Percentiles rank a stretch among this genome's conserved stretches.
Conservation (phyloP, 2,113 vertebrate genomes). For the Orientallactaga bullata region DNA sequence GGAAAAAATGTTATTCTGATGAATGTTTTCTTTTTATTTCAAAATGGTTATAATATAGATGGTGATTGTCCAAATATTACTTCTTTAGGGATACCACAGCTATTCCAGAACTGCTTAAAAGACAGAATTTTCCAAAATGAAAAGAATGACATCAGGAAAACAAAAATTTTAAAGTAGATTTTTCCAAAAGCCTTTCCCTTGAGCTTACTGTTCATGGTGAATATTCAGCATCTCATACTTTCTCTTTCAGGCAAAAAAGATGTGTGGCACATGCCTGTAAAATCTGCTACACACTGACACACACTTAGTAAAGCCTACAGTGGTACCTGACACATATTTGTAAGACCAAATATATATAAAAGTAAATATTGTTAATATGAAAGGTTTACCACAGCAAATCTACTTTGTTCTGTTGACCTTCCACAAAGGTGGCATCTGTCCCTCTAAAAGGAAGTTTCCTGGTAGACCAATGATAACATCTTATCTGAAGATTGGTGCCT, state of each 20-base stretch:
- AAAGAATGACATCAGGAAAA: background rate
- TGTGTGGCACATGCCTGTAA: background rate
- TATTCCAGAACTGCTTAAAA: background rate
- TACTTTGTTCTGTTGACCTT: conserved; percentile 62
- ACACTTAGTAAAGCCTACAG: background rate
- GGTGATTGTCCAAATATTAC: background rate
- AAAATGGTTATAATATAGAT: background rate
- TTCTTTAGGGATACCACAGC: background rate
- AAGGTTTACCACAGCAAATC: conserved; percentile 65
- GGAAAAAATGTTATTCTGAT: background rate
- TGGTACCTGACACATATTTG: background rate
- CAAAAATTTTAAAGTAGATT: background rate
- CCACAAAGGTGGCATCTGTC: conserved; percentile 33
- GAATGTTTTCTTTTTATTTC: background rate
- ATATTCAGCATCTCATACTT: background rate
- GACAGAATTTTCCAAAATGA: background rate
- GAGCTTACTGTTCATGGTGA: background rate
- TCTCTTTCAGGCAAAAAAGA: background rate
- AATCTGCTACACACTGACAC: background rate
- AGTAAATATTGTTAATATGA: conserved; percentile 67
- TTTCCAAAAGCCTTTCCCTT: background rate
- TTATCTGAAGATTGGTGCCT: background rate
- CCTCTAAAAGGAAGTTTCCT: background rate
- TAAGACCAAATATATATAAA: conserved; percentile 16
- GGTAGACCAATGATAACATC: background rate